Conservation (phyloP, 2,888 invertebrate species). For the Morpho achilles region DNA sequence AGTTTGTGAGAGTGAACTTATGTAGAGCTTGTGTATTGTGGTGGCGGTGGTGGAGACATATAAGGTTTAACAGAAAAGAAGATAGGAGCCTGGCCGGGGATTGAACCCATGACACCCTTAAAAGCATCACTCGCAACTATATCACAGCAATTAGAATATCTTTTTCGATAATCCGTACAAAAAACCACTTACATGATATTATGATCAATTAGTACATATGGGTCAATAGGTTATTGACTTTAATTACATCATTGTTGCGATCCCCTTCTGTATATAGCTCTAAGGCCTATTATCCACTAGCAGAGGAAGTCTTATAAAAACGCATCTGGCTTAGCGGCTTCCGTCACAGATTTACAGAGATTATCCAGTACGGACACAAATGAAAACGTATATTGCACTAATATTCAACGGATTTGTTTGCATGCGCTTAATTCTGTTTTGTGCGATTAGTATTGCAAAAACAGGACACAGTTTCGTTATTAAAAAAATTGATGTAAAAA, state of each 20-base stretch:
- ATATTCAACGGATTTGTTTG: conserved; percentile 29
- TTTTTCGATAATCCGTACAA: no score
- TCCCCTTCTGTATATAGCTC: conserved; percentile 7
- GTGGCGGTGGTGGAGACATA: no score
- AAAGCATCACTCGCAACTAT: no score
- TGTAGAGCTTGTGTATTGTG: no score
- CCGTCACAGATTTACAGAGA: conserved; percentile 57
- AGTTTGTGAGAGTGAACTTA: no score
- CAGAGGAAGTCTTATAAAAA: conserved; percentile 52
- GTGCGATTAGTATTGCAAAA: no score
- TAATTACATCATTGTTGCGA: conserved; percentile 9
- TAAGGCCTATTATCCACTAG: conserved; percentile 25
- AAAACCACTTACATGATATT: no score
- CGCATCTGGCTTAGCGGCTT: conserved; percentile 55
- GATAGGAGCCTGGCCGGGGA: no score
- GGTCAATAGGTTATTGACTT: conserved; percentile 24
- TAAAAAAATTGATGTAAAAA: no score
- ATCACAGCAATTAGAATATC: no score
- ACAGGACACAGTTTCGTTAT: background rate
- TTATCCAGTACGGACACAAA: conserved; percentile 45
- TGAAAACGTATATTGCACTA: conserved; percentile 36
- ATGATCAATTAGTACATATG: background rate
- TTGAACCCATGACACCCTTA: no score
- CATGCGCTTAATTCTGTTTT: conserved; percentile 18
- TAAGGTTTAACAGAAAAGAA: no score